Base-by-base conservation (phyloP, 2,797 vertebrate genomes). In the Lepilemur septentrionalis region DNA sequence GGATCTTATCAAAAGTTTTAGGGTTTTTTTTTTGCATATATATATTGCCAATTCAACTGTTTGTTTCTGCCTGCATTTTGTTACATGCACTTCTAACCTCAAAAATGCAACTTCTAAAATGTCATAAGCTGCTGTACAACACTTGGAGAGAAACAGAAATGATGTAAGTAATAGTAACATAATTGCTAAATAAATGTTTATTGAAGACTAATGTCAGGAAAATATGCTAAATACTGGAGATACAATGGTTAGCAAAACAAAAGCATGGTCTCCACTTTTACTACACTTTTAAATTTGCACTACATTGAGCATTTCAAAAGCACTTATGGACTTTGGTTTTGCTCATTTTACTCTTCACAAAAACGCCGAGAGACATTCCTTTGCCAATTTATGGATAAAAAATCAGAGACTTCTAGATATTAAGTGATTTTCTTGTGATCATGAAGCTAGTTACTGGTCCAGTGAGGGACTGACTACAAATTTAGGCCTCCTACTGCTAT, bases 181-280 rank as follows among this genome's bases (percentile, higher is more conserved):
- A 79, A 91, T 57, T 91, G 38, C 15, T 92, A 46, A 93, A 65
- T 76, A 90, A 80, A 67, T 82, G 91, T 78, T 94, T 86, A 94
- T 38, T 94, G 12, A 87, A 69, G 9, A 38, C 4, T 67, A 85
- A 79, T 79, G 13, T 48, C 41, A 79, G 38, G 11, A 63, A 96
- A 89, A 93, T 79, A 80, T 67, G 30, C 15, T 55, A 61, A 28
- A 63, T 50, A 83, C 20, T 78, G 15, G 15, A 92, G n/a, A 89
- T 43, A 65, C 43, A 83, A 28, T 87, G 9, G 43, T 28, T 81
- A 72, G 11, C 72, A 94, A 94, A 89, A 76, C 15, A 72, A 85
- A 88, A 22, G 20, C 69, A 79, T 57, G 14, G 1, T 59, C 9
- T 32, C 35, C 23, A 61, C 22, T 32, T 59, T 73, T 25, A 85